A percentile compares a stretch with the other conserved stretches of the same genome.
Conservation (phyloP, 92 coral and sea anemone species). For the Montipora capitata region DNA sequence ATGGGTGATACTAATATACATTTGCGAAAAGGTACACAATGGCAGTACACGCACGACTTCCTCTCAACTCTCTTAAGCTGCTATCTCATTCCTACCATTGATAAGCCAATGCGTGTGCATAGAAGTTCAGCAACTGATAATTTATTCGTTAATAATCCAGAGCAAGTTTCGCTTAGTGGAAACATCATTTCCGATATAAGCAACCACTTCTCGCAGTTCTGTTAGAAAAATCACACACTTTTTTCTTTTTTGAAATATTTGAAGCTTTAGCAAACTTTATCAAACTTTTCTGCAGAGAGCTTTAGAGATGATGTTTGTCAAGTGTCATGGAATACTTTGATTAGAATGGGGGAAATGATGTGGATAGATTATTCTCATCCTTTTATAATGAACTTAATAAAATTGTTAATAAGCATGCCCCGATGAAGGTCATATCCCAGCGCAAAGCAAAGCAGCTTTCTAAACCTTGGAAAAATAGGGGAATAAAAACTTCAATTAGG, state of each 20-base stretch:
- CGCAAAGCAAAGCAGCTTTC: conserved; percentile 54
- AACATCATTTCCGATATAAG: too few relatives aligned
- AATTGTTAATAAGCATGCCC: conserved; percentile 61
- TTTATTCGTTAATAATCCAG: conserved; percentile 48
- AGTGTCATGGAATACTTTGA: too few relatives aligned
- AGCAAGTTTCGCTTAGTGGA: conserved; percentile 2
- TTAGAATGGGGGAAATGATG: too few relatives aligned
- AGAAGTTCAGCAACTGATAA: conserved; percentile 39
- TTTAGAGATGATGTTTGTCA: conserved; percentile 23
- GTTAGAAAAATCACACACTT: too few relatives aligned
- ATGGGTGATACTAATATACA: conserved; percentile 49
- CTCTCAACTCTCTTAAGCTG: conserved; percentile 18
- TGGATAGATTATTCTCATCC: too few relatives aligned
- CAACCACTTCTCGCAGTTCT: too few relatives aligned
- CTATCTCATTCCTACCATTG: too few relatives aligned
- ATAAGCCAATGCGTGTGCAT: conserved; percentile 38
- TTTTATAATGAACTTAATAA: conserved; percentile 36
- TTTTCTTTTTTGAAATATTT: too few relatives aligned
- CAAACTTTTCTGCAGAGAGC: neutral
- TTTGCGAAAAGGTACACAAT: too few relatives aligned
- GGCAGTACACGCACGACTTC: too few relatives aligned
- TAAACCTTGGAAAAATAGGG: conserved; percentile 61
- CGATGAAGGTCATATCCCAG: conserved; percentile 32
- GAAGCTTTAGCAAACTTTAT: too few relatives aligned
- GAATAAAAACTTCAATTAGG: conserved; percentile 27